Conservation (phyloP, 2,888 invertebrate genomes). For the Agapostemon virescens region DNA sequence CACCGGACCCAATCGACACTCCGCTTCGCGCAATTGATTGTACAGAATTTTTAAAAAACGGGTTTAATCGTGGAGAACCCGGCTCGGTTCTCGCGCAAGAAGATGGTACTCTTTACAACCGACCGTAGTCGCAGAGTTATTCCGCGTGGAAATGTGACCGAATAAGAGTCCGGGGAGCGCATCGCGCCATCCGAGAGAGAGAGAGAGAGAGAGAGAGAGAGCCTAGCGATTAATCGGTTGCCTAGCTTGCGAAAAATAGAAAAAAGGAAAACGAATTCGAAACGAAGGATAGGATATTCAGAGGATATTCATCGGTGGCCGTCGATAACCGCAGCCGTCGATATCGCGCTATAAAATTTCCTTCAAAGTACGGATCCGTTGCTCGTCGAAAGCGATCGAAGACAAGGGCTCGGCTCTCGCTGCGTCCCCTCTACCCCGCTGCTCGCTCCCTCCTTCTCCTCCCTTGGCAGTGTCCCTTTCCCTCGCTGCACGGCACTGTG, state of each 20-base stretch:
- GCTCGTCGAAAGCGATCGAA: constrained; percentile 62
- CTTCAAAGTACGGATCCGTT: constrained; percentile 54
- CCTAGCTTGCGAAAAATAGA: background rate
- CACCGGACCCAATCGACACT: background rate
- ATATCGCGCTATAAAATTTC: constrained; percentile 55
- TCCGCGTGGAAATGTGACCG: constrained; percentile 1
- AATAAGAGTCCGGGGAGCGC: too few relatives aligned
- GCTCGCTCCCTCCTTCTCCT: constrained; percentile 32
- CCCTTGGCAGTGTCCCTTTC: constrained; percentile 41
- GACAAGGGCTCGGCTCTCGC: constrained; percentile 55
- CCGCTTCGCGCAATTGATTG: background rate
- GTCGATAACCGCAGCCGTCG: constrained; percentile 11
- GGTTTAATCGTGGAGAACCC: too few relatives aligned
- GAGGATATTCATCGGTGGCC: constrained; percentile 10
- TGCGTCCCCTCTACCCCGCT: constrained; percentile 31
- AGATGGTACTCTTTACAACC: too few relatives aligned
- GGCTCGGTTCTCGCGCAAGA: background rate
- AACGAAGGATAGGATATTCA: too few relatives aligned
- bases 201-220: too few relatives aligned
- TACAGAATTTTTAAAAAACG: background rate
- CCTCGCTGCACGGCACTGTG: constrained; percentile 16
- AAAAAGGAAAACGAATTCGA: too few relatives aligned
- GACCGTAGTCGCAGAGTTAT: background rate
- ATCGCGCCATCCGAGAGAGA: too few relatives aligned
- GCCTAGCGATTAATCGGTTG: too few relatives aligned